phyloP scores from a whole-genome alignment of 2,888 invertebrate genomes.

The Lagria hirta region DNA sequence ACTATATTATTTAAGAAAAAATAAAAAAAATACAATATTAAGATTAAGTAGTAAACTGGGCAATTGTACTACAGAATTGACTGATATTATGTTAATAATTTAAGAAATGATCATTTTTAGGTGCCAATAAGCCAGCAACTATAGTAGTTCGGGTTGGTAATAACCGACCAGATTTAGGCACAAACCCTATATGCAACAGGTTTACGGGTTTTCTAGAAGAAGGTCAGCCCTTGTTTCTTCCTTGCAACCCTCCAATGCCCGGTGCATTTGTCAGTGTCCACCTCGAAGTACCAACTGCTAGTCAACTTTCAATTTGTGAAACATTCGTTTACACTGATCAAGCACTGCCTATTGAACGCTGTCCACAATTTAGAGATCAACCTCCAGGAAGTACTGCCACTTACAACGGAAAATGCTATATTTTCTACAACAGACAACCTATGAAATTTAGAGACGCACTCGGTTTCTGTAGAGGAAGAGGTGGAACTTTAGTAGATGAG shows the following conservation, averaged over 20 bases:
- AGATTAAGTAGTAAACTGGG: too few species aligned
- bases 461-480: slow-evolving; percentile 76
- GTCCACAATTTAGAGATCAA: slow-evolving; percentile 90
- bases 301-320: slow-evolving; percentile 86
- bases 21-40: too few species aligned
- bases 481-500: slow-evolving; percentile 83
- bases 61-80: too few species aligned
- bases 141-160: slow-evolving; percentile 90
- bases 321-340: slow-evolving; percentile 93
- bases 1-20: too few species aligned
- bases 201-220: slow-evolving; percentile 85
- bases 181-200: slow-evolving; percentile 89
- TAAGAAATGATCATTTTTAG: slow-evolving; percentile 51
- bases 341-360: slow-evolving; percentile 87
- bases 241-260: slow-evolving; percentile 94
- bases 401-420: slow-evolving; percentile 93
- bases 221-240: slow-evolving; percentile 86
- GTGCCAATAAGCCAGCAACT: slow-evolving; percentile 76
- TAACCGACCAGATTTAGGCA: slow-evolving; percentile 87
- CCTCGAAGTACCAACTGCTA: slow-evolving; percentile 72
- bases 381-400: slow-evolving; percentile 91
- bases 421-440: slow-evolving; percentile 88
- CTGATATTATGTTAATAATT: too few species aligned
- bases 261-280: slow-evolving; percentile 94
- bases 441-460: slow-evolving; percentile 77